Base-by-base conservation (phyloP, 1,140 invertebrate genomes). In the Cryptotermes secundus region DNA sequence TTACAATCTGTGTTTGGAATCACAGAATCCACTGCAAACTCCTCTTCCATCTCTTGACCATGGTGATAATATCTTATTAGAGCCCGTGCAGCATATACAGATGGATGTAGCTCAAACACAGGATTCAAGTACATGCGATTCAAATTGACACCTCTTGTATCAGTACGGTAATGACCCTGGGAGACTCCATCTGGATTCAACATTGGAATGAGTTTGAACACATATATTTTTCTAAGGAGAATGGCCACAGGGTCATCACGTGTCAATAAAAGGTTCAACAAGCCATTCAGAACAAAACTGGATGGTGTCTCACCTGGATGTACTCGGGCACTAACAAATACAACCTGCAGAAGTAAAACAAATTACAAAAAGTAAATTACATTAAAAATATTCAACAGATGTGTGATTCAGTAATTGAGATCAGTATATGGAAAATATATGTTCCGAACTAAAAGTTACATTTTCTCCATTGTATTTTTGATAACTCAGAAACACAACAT, bases 271-370 rank as follows among this genome's bases (percentile, higher is more conserved):
- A 96, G 94, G 88, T 96, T 95, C 22, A 98, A 90, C 85, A 98
- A 94, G 31, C 98, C 97, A 90, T 98, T 97, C 90, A 99, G 94
- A 26, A 99, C 96, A 92, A 98, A 98, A 89, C 95, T 97, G 12
- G 96, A 96, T 83, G 98, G 97, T 34, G 96, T 97, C 91, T 99
- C 97, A 26, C 97, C 97, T 35, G 95, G 97, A 92, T 99, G 97
- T 81, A 99, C 97, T 87, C 97, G 92, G 9, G 96, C 96, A 84
- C 95, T 97, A 86, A 99, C 90, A 89, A 99, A 96, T 83, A 97
- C 93, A 1, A 96, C 91, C 94, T 95, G 87, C 34, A 88, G 88
- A 83, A 81, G 81, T 34, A 83, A 35, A 81, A 82, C 16, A 34
- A 45, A 31, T 49, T 34, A 79, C 35, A 22, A 34, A 16, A n/a